Base-by-base conservation (phyloP, 2,113 vertebrate genomes). In the Shinisaurus crocodilurus region DNA sequence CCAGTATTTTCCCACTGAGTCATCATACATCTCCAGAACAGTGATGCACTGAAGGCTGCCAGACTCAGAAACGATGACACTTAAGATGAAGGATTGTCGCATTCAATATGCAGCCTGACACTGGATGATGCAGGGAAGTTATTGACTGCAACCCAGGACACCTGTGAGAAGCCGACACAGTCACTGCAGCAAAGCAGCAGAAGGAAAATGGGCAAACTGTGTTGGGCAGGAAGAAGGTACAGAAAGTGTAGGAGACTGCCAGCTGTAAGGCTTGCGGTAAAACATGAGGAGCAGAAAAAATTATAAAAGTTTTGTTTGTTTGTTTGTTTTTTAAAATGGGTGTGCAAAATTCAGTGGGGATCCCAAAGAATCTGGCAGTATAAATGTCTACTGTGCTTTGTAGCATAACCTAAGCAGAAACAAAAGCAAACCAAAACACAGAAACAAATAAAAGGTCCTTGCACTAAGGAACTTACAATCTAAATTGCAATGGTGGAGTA, bases 341-440 rank as follows among this genome's bases (percentile, higher is more conserved):
- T 94, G 94, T 91, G 94, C 92, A 95, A 95, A 37, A 95, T 92
- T 90, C 93, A 94, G 95, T 92, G 86, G 92, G 93, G 88, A 91
- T 91, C 82, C 94, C 82, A 94, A 95, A 95, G 93, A 93, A 91
- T 93, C 95, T 43, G 43, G 37, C n/a, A 40, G 40, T 9, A 45
- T 20, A 25, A 43, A 77, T 43, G 37, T 25, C 37, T 16, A 27
- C 7, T 45, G 15, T 16, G 25, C 84, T 0, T 0, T 1, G 32
- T 29, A 87, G 69, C 86, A 32, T 20, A 83, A 1, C 50, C 63
- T 18, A 12, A 87, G 40, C 87, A 77, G 16, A 89, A 92, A 82
- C 3, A 84, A 86, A 91, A 57, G 3, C 34, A n/a, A 74, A 37
- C 34, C 70, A n/a, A 10, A 89, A 89, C 88, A 16, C 76, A 92